These are phyloP conservation scores for Poecilia latipinna DNA, from an alignment of 2,113 vertebrate genomes.

Conservation along the genomic window DNA sequence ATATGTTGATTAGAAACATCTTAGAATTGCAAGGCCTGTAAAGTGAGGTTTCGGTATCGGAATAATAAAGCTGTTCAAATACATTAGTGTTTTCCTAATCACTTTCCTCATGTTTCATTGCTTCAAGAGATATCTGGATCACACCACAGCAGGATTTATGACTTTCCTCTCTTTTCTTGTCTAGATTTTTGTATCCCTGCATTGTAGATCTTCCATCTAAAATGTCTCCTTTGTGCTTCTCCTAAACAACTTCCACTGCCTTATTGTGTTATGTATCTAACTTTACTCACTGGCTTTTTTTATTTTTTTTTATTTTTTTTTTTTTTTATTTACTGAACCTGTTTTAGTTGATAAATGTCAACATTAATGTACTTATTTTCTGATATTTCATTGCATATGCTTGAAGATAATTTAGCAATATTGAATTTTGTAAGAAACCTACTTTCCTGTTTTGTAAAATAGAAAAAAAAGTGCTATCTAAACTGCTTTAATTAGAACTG, in stretches of 20 bases:
- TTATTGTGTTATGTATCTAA: neutral
- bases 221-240: conserved; percentile 1
- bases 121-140: conserved; percentile 25
- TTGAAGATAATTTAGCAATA: too few relatives aligned
- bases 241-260: neutral
- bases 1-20: too few relatives aligned
- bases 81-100: conserved; percentile 16
- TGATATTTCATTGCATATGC: too few relatives aligned
- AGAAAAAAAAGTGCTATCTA: too few relatives aligned
- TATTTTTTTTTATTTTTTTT: neutral
- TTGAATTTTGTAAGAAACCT: too few relatives aligned
- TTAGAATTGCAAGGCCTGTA: neutral
- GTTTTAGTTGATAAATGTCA: neutral
- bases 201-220: neutral
- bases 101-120: conserved; percentile 12
- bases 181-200: neutral
- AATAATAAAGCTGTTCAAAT: conserved; percentile 17
- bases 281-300: neutral
- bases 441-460: too few relatives aligned
- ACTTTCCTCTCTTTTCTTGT: neutral
- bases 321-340: neutral
- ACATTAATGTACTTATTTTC: too few relatives aligned
- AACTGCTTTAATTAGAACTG: too few relatives aligned
- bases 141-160: conserved; percentile 4
- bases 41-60: neutral